These are phyloP conservation scores for Acromyrmex charruanus DNA, from an alignment of 1,140 invertebrate genomes.

Conservation along the genomic window DNA sequence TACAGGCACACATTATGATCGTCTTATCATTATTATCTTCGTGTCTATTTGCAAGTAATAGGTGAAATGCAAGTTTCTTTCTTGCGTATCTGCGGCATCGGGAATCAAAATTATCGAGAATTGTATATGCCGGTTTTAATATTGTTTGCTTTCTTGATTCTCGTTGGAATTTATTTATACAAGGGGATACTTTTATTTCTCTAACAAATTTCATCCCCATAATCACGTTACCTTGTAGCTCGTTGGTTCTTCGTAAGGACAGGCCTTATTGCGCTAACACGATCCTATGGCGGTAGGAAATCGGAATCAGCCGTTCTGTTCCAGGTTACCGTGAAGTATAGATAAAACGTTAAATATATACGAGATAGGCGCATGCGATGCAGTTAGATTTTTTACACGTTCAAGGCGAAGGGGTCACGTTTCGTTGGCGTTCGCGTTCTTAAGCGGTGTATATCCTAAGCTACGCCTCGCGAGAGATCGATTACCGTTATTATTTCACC, in stretches of 20 bases:
- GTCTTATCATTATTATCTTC: no score
- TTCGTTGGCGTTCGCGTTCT: constrained; percentile 70
- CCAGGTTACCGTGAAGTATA: constrained; percentile 46
- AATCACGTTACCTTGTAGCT: background rate
- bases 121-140: background rate
- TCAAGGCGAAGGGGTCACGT: constrained; percentile 68
- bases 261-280: background rate
- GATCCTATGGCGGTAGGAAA: background rate
- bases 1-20: background rate
- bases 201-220: background rate
- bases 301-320: constrained; percentile 33
- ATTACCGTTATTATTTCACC: constrained; percentile 40
- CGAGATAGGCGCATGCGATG: constrained; percentile 69
- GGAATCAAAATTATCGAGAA: background rate
- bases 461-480: constrained; percentile 38
- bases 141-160: background rate
- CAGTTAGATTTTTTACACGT: constrained; percentile 82
- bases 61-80: background rate
- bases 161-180: background rate
- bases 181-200: background rate
- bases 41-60: constrained; percentile 17
- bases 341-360: constrained; percentile 51
- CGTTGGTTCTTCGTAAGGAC: background rate
- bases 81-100: background rate
- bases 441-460: constrained; percentile 44